A percentile compares a stretch with the other conserved stretches of the same genome.
Evolutionary conservation across 2,113 vertebrate species (phyloP).

Genomic region (Lamprotornis superbus): DNA sequence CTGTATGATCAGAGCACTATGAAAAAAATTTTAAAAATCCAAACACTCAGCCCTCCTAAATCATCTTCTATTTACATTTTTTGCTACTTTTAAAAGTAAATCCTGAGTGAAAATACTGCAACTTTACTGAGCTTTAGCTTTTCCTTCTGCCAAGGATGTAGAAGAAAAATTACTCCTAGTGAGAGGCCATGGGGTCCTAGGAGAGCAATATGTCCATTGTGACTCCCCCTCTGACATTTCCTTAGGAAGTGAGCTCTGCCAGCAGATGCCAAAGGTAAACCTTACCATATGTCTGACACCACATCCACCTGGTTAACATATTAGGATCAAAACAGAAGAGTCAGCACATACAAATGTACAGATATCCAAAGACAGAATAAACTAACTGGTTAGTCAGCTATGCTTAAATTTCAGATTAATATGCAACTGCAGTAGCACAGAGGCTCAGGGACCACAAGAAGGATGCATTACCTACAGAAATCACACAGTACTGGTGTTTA

Average conservation of each 20-base stretch:
- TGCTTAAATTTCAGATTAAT: background rate
- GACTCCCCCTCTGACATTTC: background rate
- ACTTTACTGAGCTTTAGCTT: background rate
- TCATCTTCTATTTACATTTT: background rate
- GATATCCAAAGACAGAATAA: background rate
- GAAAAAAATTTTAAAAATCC: background rate
- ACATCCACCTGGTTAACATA: background rate
- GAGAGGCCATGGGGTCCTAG: rapidly evolving
- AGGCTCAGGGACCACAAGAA: background rate
- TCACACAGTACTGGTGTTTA: background rate
- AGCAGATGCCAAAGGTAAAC: background rate
- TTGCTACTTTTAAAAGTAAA: background rate
- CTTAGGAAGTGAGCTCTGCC: background rate
- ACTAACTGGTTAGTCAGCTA: background rate
- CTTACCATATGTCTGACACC: background rate
- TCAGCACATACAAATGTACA: background rate
- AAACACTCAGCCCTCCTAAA: background rate
- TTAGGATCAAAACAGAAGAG: background rate
- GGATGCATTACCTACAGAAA: background rate
- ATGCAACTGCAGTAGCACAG: background rate
- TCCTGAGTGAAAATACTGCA: background rate
- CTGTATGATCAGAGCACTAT: background rate
- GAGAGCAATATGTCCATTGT: background rate
- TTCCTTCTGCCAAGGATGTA: background rate
- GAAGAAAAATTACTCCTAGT: background rate